Evolutionary conservation across 2,888 invertebrate species (phyloP).

Genomic region (Malacosoma neustria): DNA sequence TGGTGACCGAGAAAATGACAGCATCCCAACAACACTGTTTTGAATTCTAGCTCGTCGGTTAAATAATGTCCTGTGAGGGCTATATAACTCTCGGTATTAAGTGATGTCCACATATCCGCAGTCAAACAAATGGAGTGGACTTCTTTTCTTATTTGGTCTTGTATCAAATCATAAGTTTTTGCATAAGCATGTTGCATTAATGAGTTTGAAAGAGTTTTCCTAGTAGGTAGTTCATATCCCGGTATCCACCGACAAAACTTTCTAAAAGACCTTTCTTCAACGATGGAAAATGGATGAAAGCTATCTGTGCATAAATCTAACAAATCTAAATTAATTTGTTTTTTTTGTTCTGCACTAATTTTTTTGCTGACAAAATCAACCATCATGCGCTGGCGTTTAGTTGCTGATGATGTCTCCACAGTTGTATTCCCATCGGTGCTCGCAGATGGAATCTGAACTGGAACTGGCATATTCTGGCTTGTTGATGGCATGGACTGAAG

Average conservation of each 20-base stretch:
- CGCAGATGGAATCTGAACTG: too few species aligned
- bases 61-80: constrained; percentile 22
- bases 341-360: constrained; percentile 9
- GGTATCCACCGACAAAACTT: constrained; percentile 18
- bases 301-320: too few species aligned
- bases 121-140: constrained; percentile 22
- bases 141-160: not conserved
- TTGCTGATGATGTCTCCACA: too few species aligned
- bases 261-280: constrained; percentile 18
- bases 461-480: too few species aligned
- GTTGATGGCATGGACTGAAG: too few species aligned
- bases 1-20: constrained; percentile 14
- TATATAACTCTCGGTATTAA: constrained; percentile 9
- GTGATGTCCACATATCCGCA: constrained; percentile 21
- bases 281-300: constrained; percentile 18
- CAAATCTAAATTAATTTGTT: constrained; percentile 9
- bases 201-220: constrained; percentile 15
- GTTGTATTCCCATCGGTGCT: too few species aligned
- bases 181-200: constrained; percentile 6
- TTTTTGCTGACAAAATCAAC: too few species aligned
- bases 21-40: constrained; percentile 18
- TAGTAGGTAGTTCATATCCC: constrained; percentile 14
- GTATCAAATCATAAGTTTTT: constrained; percentile 1
- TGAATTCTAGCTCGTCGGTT: constrained; percentile 13
- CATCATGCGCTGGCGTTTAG: too few species aligned